Conservation (phyloP, 2,888 invertebrate species). For the Brachyptera putata region DNA sequence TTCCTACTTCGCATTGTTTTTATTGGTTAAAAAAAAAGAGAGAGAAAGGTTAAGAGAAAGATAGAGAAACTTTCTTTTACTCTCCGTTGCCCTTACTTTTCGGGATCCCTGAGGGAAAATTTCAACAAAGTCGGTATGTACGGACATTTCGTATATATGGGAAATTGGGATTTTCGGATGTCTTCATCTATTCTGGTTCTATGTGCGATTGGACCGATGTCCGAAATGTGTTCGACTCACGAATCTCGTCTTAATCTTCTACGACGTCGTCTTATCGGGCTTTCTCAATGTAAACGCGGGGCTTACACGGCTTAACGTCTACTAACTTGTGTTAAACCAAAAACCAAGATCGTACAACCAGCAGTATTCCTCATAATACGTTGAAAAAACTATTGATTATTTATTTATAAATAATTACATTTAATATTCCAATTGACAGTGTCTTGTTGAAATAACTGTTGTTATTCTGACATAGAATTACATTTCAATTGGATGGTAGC, state of each 20-base stretch:
- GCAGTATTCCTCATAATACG: no score
- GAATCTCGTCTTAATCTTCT: not conserved
- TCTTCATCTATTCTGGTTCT: no score
- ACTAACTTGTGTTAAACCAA: not conserved
- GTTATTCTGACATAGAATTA: no score
- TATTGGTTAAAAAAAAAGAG: slow-evolving; percentile 23
- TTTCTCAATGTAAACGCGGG: not conserved
- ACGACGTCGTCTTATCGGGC: not conserved
- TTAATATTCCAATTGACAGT: no score
- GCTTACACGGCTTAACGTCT: not conserved
- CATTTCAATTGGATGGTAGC: no score
- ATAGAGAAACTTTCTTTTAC: slow-evolving; percentile 23
- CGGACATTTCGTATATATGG: not conserved
- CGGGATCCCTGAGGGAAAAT: slow-evolving; percentile 7
- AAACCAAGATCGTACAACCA: not conserved
- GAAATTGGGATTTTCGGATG: not conserved
- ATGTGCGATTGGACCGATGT: not conserved
- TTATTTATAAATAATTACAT: no score
- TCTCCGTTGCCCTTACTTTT: slow-evolving; percentile 12
- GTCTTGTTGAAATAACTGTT: no score
- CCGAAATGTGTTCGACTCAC: not conserved
- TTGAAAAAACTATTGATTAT: no score
- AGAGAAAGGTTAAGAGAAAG: not conserved
- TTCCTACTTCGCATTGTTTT: slow-evolving; percentile 25
- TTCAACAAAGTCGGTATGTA: not conserved